Base-by-base conservation (phyloP, 2,797 vertebrate genomes). In the Dendrocincla tyrannina region DNA sequence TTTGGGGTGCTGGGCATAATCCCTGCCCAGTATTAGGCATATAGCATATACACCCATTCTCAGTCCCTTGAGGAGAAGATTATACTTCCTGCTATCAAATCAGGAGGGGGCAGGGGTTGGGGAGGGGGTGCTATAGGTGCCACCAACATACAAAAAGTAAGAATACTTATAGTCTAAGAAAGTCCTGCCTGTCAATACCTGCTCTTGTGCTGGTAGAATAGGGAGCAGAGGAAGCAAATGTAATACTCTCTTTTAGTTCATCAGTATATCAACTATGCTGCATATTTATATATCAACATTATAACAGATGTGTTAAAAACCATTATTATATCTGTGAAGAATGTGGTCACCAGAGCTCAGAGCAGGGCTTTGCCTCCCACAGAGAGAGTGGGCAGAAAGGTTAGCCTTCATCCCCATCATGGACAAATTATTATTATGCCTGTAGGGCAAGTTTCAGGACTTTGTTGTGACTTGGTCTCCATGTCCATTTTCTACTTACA, bases 381-480 rank as follows among this genome's bases (percentile, higher is more conserved):
- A 81, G 91, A 95, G 73, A 91, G 28, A 89, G 42, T 50, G 70
- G 46, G 62, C 72, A 72, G 32, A 93, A 90, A 94, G 69, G 42
- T 82, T 89, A 95, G 18, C 58, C 79, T 95, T 96, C 52, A 78
- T 75, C 56, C 9, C 37, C 28, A 7, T 72, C 90, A 90, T 56
- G 73, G 87, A 92, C 81, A 95, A 95, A 96, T 95, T 58, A 90
- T 79, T 88, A 73, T 81, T 58, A 33, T 84, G 59, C 66, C 94
- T 92, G 35, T 37, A 93, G 69, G 90, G 75, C 42, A 95, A 89
- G 28, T 88, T 94, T 88, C 59, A 92, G 84, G 56, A 94, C 75
- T 95, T 94, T 85, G 69, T 95, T 96, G 46, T 92, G 94, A 90
- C 75, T 96, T 96, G 42, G 72, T 81, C 66, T 96, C 69, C 50